Evolutionary conservation across 2,113 vertebrate species (phyloP).

Genomic region (Aptenodytes forsteri): DNA sequence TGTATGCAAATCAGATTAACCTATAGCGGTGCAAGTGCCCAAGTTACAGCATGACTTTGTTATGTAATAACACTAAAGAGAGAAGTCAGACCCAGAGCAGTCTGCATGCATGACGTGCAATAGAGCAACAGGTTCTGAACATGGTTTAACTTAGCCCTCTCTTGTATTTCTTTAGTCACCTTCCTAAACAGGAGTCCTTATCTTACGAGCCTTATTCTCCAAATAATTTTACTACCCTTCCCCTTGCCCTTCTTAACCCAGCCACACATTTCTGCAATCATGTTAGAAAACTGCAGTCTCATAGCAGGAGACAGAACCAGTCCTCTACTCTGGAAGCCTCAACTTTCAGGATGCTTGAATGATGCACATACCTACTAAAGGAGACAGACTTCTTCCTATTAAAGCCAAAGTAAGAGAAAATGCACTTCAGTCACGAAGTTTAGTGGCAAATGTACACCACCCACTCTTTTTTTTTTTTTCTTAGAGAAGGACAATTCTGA

Average conservation of each 20-base stretch:
- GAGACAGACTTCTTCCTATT: neutral
- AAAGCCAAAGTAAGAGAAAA: neutral
- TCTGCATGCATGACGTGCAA: neutral
- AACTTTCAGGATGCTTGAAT: neutral
- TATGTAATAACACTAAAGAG: neutral
- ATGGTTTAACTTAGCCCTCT: neutral
- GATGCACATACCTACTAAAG: rapidly evolving
- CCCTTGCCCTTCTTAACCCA: neutral
- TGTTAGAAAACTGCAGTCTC: neutral
- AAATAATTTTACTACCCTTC: neutral
- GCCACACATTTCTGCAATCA: neutral
- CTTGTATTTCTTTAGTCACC: neutral
- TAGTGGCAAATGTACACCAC: neutral
- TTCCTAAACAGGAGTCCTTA: neutral
- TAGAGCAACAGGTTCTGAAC: neutral
- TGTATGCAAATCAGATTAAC: slow-evolving; percentile 11
- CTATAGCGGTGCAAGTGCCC: neutral
- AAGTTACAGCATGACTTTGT: neutral
- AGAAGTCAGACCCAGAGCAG: neutral
- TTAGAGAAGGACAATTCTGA: neutral
- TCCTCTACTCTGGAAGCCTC: neutral
- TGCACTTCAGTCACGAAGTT: neutral
- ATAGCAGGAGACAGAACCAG: neutral
- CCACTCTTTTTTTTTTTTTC: neutral
- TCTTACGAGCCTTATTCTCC: neutral